Conservation (phyloP, 2,888 invertebrate genomes). For the Drosophila koepferae region DNA sequence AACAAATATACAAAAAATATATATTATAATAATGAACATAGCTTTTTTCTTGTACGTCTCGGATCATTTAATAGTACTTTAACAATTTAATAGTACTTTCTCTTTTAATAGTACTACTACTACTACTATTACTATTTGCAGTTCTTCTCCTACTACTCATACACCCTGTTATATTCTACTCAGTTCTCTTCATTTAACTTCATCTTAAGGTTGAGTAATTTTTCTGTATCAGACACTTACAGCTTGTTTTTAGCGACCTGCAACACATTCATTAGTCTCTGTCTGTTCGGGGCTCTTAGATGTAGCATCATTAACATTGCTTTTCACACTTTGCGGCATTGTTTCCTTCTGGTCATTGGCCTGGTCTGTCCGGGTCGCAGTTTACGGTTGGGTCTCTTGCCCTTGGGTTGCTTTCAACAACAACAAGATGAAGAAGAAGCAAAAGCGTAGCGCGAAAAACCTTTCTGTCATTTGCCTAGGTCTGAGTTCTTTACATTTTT, state of each 20-base stretch:
- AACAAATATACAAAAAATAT: too few species aligned
- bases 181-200: background rate
- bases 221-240: conserved; percentile 36
- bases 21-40: too few species aligned
- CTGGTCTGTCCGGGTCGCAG: conserved; percentile 37
- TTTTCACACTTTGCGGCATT: conserved; percentile 73
- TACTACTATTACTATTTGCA: background rate
- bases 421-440: background rate
- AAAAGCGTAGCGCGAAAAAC: conserved; percentile 40
- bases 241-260: conserved; percentile 31
- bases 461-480: conserved; percentile 28
- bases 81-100: too few species aligned
- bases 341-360: conserved; percentile 73
- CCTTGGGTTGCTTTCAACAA: conserved; percentile 31
- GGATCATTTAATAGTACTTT: too few species aligned
- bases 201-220: conserved; percentile 23
- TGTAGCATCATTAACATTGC: conserved; percentile 69
- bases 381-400: conserved; percentile 42
- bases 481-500: conserved; percentile 48
- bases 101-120: background rate
- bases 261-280: conserved; percentile 57
- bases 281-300: conserved; percentile 34
- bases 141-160: background rate
- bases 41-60: too few species aligned
- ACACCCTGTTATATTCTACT: background rate